Percentiles rank a stretch among this genome's conserved stretches.
Evolutionary conservation across 2,113 vertebrate species (phyloP).

Genomic region (Coryphaenoides rupestris): DNA sequence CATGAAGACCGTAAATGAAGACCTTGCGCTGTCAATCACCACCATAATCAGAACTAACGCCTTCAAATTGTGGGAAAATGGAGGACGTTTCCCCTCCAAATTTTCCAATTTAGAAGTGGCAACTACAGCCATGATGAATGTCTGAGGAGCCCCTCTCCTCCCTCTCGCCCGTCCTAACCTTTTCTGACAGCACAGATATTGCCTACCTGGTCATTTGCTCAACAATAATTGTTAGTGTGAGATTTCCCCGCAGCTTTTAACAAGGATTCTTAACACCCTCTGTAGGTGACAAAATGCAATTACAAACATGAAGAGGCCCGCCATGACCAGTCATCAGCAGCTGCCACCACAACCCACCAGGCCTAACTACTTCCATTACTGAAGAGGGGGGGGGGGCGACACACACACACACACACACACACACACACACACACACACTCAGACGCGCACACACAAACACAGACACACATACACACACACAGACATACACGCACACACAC

Average conservation of each 20-base stretch:
- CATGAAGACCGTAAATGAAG: conserved; percentile 63
- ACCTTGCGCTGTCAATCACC: conserved; percentile 70
- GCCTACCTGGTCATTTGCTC: conserved; percentile 93
- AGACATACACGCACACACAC: no score
- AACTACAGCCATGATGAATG: conserved; percentile 88
- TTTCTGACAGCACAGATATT: conserved; percentile 94
- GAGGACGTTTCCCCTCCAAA: conserved; percentile 75
- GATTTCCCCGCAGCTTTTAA: conserved; percentile 85
- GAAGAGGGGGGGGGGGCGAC: no score
- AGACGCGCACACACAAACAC: no score
- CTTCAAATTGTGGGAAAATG: conserved; percentile 81
- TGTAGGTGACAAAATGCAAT: conserved; percentile 98
- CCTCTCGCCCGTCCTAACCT: conserved; percentile 88
- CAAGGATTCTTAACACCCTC: conserved; percentile 97
- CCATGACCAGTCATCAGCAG: conserved; percentile 77
- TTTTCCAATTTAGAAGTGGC: conserved; percentile 83
- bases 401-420: no score
- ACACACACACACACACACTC: no score
- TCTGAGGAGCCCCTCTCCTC: conserved; percentile 89
- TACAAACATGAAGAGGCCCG: conserved; percentile 86
- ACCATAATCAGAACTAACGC: conserved; percentile 73
- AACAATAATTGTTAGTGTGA: conserved; percentile 93
- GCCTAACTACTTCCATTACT: conserved; percentile 75
- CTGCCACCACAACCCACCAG: conserved; percentile 78
- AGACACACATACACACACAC: no score